Evolutionary conservation across 2,797 vertebrate species (phyloP).

Genomic region (Taenioides sp.): DNA sequence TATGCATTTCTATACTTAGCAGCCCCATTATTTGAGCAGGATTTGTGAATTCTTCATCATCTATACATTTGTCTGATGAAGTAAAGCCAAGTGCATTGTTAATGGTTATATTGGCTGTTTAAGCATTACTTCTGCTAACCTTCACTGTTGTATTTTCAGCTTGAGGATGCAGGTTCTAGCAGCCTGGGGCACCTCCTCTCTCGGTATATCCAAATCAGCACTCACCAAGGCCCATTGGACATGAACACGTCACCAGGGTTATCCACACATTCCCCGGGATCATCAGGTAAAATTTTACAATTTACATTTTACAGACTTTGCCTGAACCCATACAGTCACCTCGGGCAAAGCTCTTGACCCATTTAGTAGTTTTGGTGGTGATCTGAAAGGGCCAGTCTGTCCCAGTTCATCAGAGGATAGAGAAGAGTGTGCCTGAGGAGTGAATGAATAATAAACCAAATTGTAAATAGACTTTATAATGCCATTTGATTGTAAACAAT

Average conservation of each 20-base stretch:
- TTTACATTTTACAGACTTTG: background rate
- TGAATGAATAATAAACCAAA: constrained; percentile 3
- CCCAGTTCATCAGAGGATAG: background rate
- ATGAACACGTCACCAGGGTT: constrained; percentile 96
- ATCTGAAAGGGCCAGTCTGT: background rate
- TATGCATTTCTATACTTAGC: too few species aligned
- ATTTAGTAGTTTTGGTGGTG: background rate
- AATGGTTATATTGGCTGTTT: background rate
- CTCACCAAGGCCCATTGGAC: constrained; percentile 82
- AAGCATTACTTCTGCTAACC: background rate
- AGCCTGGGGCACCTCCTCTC: constrained; percentile 90
- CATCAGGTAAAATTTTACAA: constrained; percentile 83
- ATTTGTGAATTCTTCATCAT: background rate
- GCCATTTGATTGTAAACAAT: background rate
- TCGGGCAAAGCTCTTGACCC: background rate
- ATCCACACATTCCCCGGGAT: constrained; percentile 93
- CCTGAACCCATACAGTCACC: background rate
- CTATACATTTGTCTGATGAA: background rate
- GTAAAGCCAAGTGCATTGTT: background rate
- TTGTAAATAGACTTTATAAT: background rate
- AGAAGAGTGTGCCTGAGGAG: constrained; percentile 1
- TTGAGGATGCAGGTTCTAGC: constrained; percentile 96
- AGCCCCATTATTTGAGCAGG: background rate
- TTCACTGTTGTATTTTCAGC: constrained; percentile 60
- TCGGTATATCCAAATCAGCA: constrained; percentile 91